A percentile compares a stretch with the other conserved stretches of the same genome.
Evolutionary conservation across 2,888 invertebrate species (phyloP).

Genomic region (Clostera curtula): DNA sequence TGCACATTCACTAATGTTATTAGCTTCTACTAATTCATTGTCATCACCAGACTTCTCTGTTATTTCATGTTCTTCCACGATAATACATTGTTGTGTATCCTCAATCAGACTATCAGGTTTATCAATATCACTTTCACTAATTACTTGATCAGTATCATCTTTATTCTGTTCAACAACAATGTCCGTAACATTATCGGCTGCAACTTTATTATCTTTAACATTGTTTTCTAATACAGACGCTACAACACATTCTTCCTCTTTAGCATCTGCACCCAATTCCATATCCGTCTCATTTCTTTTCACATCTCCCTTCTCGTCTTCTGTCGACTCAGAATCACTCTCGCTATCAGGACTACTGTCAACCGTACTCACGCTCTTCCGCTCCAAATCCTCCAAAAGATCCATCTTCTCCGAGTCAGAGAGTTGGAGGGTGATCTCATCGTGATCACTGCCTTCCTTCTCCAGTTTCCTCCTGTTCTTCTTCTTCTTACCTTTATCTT

Average conservation of each 20-base stretch:
- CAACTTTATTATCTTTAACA: too few relatives aligned
- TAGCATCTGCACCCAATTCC: neutral
- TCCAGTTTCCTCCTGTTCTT: constrained; percentile 29
- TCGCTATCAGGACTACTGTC: constrained; percentile 27
- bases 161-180: too few relatives aligned
- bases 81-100: too few relatives aligned
- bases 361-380: constrained; percentile 45
- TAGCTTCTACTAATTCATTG: neutral
- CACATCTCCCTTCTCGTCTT: too few relatives aligned
- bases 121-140: neutral
- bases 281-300: constrained; percentile 6
- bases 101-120: too few relatives aligned
- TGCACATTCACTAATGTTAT: neutral
- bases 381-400: constrained; percentile 56
- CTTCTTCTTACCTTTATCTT: constrained; percentile 49
- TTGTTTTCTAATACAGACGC: too few relatives aligned
- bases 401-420: constrained; percentile 70
- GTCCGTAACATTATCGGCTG: too few relatives aligned
- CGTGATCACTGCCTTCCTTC: constrained; percentile 53
- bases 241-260: too few relatives aligned
- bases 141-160: too few relatives aligned
- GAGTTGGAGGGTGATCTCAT: constrained; percentile 62
- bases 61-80: neutral
- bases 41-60: neutral
- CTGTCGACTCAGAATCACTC: constrained; percentile 31